Percentiles rank a stretch among this genome's conserved stretches.
These are phyloP conservation scores for Hystrix brachyura DNA, from an alignment of 2,113 vertebrate genomes.

Conservation along the genomic window DNA sequence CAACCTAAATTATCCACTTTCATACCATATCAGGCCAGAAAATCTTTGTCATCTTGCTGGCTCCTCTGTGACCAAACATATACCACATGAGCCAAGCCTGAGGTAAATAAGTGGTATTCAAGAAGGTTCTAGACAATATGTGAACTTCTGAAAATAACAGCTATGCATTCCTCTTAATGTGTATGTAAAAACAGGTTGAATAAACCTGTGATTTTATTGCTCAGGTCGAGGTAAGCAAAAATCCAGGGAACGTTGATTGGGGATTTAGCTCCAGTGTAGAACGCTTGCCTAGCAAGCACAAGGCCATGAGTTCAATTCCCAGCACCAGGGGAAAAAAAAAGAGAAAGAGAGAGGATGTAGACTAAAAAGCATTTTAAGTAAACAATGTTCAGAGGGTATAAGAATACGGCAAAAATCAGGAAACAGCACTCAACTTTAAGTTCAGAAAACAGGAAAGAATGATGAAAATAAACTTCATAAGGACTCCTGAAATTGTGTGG, in stretches of 20 bases:
- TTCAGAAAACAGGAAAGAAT: background rate
- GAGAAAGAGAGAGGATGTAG: background rate
- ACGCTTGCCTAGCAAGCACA: no score
- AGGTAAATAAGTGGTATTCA: background rate
- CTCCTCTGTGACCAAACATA: conserved; percentile 20
- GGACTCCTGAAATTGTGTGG: background rate
- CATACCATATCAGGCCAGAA: background rate
- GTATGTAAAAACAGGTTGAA: background rate
- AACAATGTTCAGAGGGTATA: conserved; percentile 11
- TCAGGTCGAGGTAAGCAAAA: background rate
- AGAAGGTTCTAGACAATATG: background rate
- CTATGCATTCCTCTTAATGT: background rate
- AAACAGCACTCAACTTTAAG: background rate
- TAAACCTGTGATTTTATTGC: conserved; percentile 28
- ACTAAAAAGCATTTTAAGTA: background rate
- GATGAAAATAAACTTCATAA: conserved; percentile 40
- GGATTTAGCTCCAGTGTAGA: no score
- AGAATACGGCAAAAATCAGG: background rate
- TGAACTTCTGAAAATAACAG: conserved; percentile 44
- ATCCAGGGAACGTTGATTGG: no score
- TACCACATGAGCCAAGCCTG: conserved; percentile 11
- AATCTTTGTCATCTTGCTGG: background rate
- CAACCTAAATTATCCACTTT: conserved; percentile 21
- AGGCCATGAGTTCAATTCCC: no score
- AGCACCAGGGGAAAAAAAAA: no score